These are phyloP conservation scores for Euglossa dilemma DNA, from an alignment of 1,140 invertebrate species.

Conservation along the genomic window DNA sequence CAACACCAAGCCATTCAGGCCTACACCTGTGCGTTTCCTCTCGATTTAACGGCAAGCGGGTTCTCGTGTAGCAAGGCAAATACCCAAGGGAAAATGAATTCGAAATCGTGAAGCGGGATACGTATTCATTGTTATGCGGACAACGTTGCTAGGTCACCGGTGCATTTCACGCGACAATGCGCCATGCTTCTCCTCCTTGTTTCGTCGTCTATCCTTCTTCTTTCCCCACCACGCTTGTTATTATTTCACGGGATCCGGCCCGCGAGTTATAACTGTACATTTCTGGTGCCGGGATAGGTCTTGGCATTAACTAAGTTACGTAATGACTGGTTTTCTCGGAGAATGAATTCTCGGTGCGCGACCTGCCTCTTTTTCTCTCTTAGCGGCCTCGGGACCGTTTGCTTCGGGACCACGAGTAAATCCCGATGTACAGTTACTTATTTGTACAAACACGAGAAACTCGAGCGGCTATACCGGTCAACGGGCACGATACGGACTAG, in stretches of 20 bases:
- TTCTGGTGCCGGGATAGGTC: conserved; percentile 27
- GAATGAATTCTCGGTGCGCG: conserved; percentile 50
- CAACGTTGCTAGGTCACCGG: conserved; percentile 37
- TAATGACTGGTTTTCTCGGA: conserved; percentile 65
- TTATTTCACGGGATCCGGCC: conserved; percentile 4
- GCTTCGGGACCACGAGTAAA: conserved; percentile 66
- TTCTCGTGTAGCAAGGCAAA: not conserved
- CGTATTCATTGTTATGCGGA: conserved; percentile 26
- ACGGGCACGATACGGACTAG: not conserved
- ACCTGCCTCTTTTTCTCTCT: conserved; percentile 28
- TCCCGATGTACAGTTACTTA: conserved; percentile 73
- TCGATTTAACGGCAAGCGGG: not conserved
- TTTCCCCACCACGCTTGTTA: not conserved
- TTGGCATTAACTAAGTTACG: conserved; percentile 67
- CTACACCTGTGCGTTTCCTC: not conserved
- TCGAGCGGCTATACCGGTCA: conserved; percentile 51
- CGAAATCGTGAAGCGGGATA: not conserved
- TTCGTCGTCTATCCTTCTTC: not conserved
- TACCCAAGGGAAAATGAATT: not conserved
- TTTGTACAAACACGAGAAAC: conserved; percentile 69
- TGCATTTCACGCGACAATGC: conserved; percentile 19
- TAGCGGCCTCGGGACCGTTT: conserved; percentile 8
- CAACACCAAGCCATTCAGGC: not conserved
- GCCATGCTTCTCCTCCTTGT: not conserved
- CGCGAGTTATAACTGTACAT: conserved; percentile 59